phyloP scores from a whole-genome alignment of 2,113 vertebrate species.

The Seriola aureovittata region DNA sequence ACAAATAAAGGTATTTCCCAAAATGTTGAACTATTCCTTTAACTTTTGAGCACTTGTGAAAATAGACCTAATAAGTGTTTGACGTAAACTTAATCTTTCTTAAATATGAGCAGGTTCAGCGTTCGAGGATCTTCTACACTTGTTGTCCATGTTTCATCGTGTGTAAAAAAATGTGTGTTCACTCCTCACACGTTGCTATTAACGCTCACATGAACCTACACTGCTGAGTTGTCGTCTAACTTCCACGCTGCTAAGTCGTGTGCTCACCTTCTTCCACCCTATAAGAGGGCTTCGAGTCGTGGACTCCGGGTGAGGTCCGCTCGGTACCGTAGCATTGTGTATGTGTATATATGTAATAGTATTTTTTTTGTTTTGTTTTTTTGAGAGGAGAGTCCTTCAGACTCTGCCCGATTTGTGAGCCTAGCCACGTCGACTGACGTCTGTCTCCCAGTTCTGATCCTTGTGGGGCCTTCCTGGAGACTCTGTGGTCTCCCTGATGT shows the following conservation, averaged over 20 bases:
- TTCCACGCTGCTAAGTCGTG: constrained; percentile 41
- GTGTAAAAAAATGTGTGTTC: constrained; percentile 25
- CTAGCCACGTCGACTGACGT: constrained; percentile 22
- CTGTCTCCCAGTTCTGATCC: constrained; percentile 50
- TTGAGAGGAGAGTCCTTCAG: constrained; percentile 51
- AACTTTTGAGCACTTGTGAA: constrained; percentile 55
- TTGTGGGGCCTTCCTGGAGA: constrained; percentile 40
- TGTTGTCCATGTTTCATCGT: constrained; percentile 40
- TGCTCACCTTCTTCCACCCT: constrained; percentile 44
- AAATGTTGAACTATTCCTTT: background rate
- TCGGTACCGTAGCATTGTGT: constrained; percentile 42
- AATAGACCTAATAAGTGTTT: constrained; percentile 13
- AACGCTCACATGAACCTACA: constrained; percentile 28
- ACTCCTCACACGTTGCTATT: constrained; percentile 24
- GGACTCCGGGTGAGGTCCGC: constrained; percentile 47
- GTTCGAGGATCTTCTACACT: constrained; percentile 30
- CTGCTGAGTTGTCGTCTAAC: constrained; percentile 37
- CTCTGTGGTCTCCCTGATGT: constrained; percentile 29
- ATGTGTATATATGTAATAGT: constrained; percentile 46
- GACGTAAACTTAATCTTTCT: constrained; percentile 28
- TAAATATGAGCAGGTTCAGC: constrained; percentile 42
- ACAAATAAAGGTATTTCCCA: background rate
- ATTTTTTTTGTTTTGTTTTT: background rate
- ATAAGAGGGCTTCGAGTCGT: constrained; percentile 48
- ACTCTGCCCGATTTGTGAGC: constrained; percentile 39